Evolutionary conservation across 2,113 vertebrate species (phyloP).

Genomic region (Urocitellus parryii): DNA sequence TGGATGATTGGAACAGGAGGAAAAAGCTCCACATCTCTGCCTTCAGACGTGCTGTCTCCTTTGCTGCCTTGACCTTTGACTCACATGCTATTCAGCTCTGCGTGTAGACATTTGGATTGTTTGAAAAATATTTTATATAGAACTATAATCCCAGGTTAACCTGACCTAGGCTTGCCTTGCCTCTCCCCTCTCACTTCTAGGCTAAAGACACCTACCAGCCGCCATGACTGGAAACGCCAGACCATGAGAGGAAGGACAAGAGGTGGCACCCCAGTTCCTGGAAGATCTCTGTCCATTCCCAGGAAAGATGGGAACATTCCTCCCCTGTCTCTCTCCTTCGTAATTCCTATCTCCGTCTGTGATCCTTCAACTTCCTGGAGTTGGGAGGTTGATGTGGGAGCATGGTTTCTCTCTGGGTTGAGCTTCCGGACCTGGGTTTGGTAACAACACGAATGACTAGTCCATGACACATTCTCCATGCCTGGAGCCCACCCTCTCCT

Average conservation of each 20-base stretch:
- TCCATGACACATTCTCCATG: not conserved
- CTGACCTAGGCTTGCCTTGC: not conserved
- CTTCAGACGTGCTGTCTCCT: too few relatives aligned
- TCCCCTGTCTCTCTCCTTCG: not conserved
- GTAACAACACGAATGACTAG: not conserved
- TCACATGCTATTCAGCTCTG: too few relatives aligned
- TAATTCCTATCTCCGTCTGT: not conserved
- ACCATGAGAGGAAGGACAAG: not conserved
- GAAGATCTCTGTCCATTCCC: not conserved
- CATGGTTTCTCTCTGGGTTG: not conserved
- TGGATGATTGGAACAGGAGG: too few relatives aligned
- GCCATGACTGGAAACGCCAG: not conserved
- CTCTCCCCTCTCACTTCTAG: not conserved
- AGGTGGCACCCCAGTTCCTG: not conserved
- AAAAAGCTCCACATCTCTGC: too few relatives aligned
- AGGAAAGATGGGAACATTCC: not conserved
- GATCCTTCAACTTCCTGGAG: not conserved
- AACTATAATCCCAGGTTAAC: not conserved
- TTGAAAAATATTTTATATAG: not conserved
- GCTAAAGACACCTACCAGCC: not conserved
- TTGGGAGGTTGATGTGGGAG: not conserved
- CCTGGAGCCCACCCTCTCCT: not conserved
- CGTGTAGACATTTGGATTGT: not conserved
- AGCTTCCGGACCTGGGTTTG: not conserved
- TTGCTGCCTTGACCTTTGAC: too few relatives aligned